These are phyloP conservation scores for Lepus timidus DNA, from an alignment of 2,113 vertebrate species.

Conservation along the genomic window DNA sequence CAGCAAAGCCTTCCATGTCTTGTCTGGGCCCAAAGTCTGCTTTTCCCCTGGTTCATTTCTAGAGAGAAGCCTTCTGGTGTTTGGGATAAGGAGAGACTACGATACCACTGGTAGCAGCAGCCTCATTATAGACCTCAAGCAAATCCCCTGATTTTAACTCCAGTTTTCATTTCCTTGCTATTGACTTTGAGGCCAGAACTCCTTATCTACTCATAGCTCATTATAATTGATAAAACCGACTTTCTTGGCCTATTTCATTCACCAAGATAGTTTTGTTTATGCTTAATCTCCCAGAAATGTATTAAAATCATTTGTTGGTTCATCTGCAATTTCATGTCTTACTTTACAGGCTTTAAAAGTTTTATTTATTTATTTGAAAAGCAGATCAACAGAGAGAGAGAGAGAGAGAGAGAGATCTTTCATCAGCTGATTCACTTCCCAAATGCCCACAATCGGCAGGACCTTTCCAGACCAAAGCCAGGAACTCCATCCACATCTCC, in stretches of 20 bases:
- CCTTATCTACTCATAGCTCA: neutral
- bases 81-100: neutral
- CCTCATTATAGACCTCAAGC: neutral
- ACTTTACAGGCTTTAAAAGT: too few relatives aligned
- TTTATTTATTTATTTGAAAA: too few relatives aligned
- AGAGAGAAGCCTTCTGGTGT: neutral
- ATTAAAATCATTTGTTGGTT: slow-evolving; percentile 18
- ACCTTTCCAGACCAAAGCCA: too few relatives aligned
- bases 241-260: neutral
- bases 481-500: too few relatives aligned
- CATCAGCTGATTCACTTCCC: too few relatives aligned
- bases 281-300: neutral
- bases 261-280: neutral
- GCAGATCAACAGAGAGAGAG: too few relatives aligned
- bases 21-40: neutral
- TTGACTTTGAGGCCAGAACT: neutral
- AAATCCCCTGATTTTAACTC: neutral
- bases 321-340: neutral
- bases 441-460: too few relatives aligned
- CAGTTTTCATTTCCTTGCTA: neutral
- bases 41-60: neutral
- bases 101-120: neutral
- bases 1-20: neutral
- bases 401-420: too few relatives aligned
- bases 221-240: neutral